Evolutionary conservation across 2,113 vertebrate genomes (phyloP).

Genomic region (Pao palembangensis): DNA sequence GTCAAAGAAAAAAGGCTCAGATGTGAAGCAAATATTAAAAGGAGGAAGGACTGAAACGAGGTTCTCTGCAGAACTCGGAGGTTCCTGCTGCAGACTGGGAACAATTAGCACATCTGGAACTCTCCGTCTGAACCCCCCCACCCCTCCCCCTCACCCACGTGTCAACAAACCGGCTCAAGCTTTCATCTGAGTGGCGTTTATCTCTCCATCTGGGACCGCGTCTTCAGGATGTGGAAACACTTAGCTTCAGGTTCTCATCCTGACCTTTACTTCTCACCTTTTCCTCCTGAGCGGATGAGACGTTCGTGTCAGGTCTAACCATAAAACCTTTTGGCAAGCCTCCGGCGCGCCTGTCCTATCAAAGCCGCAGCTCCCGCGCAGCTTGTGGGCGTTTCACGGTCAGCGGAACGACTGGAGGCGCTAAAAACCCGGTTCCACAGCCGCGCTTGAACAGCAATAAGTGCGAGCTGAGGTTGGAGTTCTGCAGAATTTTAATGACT

Average conservation of each 20-base stretch:
- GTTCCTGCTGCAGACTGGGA: conserved; percentile 13
- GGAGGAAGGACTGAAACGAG: neutral
- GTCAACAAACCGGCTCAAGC: conserved; percentile 43
- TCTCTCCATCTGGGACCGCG: conserved; percentile 29
- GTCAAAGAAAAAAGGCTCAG: neutral
- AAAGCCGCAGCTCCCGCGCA: too few relatives aligned
- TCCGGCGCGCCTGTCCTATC: too few relatives aligned
- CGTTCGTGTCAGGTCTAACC: too few relatives aligned
- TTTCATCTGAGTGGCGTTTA: conserved; percentile 18
- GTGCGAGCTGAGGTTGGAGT: too few relatives aligned
- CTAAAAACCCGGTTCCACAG: neutral
- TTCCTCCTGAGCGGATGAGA: too few relatives aligned
- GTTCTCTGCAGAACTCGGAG: neutral
- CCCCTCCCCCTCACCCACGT: conserved; percentile 6
- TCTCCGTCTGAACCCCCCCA: conserved; percentile 1
- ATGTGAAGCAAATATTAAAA: neutral
- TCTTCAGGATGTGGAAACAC: neutral
- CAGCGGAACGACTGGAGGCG: too few relatives aligned
- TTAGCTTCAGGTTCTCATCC: neutral
- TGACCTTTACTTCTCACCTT: neutral
- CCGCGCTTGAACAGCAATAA: too few relatives aligned
- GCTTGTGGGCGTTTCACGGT: neutral
- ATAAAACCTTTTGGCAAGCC: too few relatives aligned
- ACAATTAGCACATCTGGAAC: conserved; percentile 48
- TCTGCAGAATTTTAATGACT: too few relatives aligned